Base-by-base conservation (phyloP, 1,140 invertebrate species). In the Lethocerus indicus region DNA sequence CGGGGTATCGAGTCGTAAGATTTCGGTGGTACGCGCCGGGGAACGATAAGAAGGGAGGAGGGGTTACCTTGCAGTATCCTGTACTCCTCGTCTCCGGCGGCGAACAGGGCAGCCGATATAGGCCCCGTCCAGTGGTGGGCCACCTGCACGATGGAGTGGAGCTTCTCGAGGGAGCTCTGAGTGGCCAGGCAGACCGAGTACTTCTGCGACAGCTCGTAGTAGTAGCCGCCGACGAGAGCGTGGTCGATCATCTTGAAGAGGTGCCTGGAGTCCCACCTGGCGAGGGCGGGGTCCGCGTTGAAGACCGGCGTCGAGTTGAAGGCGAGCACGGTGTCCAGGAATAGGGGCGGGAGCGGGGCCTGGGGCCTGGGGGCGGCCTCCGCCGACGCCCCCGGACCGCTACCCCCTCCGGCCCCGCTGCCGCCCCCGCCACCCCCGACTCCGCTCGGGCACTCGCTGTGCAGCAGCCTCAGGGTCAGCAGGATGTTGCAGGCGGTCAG, bases 31-130 rank as follows among this genome's bases (percentile, higher is more conserved):
- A 9, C 29, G 7, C n/a, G 29, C n/a, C 29, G 7, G 29, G 7
- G 7, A 41, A 13, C 39, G 47, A 28, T 37, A 37, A 47, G 16
- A 13, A 47, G 7, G 29, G n/a, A n/a, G 7, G n/a, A 7, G 21
- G n/a, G 21, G 5, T 39, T 44, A 44, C 42, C 42, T 44, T 44
- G 42, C 12, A 49, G 48, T 13, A 49, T 20, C 9, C 16, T 41
- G 27, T 42, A 71, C 58, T 85, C 81, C 21, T 78, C 75, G 54
- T 83, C 74, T 9, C 81, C 81, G 2, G 83, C 79, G 0, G 79
- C 79, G 59, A 83, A 94, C 0, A 91, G 67, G 0, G 88, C 81
- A 0, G 87, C 74, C 0, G 88, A 93, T 55, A 94, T 80, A 0
- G 87, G 81, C 0, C 87, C 88, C 1, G 72, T 70, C 89, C 89